phyloP scores from a whole-genome alignment of 2,797 vertebrate genomes.

The Lepilemur ruficaudatus region DNA sequence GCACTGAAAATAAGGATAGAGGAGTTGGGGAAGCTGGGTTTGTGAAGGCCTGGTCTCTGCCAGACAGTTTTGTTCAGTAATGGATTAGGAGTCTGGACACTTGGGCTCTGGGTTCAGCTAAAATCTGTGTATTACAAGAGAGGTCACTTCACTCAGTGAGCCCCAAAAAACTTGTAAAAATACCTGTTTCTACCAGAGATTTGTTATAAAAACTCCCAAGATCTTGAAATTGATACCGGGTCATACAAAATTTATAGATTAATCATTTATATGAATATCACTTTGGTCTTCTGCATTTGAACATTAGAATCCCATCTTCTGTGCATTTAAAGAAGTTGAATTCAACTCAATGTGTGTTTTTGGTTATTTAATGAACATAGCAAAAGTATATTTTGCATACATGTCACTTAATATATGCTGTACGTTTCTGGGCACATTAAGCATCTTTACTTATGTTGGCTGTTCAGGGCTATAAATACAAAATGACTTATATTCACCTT shows the following conservation, averaged over 20 bases:
- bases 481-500: neutral
- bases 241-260: neutral
- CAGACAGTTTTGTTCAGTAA: neutral
- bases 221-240: neutral
- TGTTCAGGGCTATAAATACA: neutral
- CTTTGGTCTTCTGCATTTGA: neutral
- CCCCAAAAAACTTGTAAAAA: neutral
- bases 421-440: neutral
- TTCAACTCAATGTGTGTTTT: neutral
- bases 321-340: neutral
- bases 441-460: neutral
- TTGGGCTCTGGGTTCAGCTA: neutral
- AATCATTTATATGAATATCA: neutral
- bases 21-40: neutral
- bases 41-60: neutral
- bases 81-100: neutral
- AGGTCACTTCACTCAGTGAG: neutral
- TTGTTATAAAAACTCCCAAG: neutral
- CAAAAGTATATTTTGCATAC: neutral
- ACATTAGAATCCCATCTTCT: neutral
- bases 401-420: neutral
- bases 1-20: neutral
- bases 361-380: neutral
- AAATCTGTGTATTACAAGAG: neutral
- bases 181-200: neutral